Conservation (phyloP, 2,113 vertebrate species). For the Phocoena sinus region DNA sequence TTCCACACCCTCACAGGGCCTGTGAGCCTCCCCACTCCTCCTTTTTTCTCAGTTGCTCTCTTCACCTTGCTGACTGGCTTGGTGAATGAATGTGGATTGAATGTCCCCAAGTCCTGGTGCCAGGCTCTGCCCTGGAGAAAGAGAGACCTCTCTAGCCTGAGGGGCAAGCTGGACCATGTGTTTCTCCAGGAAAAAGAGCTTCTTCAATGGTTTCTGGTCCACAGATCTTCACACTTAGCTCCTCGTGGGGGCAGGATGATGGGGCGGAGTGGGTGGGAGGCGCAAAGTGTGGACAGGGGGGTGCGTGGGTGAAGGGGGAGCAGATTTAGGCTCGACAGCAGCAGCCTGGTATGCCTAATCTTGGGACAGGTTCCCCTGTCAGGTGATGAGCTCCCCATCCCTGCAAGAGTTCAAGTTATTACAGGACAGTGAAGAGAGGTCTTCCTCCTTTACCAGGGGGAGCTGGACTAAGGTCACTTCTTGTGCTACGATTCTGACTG, state of each 20-base stretch:
- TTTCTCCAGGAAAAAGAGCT: neutral
- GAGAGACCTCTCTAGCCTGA: neutral
- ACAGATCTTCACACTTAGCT: neutral
- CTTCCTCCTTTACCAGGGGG: rapidly evolving
- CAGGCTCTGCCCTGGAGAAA: neutral
- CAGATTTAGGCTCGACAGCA: neutral
- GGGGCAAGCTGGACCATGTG: neutral
- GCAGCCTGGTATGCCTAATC: too few species aligned
- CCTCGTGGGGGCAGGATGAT: rapidly evolving
- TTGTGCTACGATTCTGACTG: neutral
- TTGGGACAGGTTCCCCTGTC: neutral
- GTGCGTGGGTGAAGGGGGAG: rapidly evolving
- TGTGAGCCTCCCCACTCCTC: neutral
- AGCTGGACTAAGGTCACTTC: too few species aligned
- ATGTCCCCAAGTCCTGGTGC: neutral
- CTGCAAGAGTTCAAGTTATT: neutral
- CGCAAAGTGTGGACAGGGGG: rapidly evolving
- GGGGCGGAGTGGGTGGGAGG: rapidly evolving
- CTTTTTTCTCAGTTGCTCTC: neutral
- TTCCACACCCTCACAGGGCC: neutral
- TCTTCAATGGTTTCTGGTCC: neutral
- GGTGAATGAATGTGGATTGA: neutral
- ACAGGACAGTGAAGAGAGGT: neutral
- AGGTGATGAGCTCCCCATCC: neutral
- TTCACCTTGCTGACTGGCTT: neutral